Percentiles rank a stretch among this genome's conserved stretches.
Conservation (phyloP, 2,888 invertebrate species). For the Acheta domesticus region DNA sequence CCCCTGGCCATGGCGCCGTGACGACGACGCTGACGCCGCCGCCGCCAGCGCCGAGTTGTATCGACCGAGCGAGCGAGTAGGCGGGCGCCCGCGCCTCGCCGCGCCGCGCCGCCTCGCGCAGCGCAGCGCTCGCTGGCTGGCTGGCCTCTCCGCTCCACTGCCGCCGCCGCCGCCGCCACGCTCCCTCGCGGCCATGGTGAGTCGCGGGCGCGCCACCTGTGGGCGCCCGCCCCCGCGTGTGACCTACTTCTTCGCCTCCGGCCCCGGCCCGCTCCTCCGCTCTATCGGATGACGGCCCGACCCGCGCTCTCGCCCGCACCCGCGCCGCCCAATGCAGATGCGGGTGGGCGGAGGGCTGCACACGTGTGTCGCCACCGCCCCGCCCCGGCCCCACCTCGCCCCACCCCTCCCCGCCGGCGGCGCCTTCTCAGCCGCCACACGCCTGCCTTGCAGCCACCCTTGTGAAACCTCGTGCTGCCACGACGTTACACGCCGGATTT, state of each 20-base stretch:
- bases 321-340: too few species aligned
- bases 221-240: neutral
- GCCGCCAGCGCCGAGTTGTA: constrained; percentile 18
- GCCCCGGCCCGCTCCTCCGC: neutral
- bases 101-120: neutral
- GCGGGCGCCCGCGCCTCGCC: too few species aligned
- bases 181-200: neutral
- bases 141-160: neutral
- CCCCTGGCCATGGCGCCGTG: neutral
- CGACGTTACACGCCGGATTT: too few species aligned
- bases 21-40: neutral
- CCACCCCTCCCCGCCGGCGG: neutral
- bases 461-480: too few species aligned
- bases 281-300: too few species aligned
- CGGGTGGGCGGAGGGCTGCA: neutral
- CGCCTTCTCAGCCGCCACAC: too few species aligned
- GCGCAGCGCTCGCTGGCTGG: neutral
- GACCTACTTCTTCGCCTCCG: neutral
- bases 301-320: too few species aligned
- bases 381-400: neutral
- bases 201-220: neutral
- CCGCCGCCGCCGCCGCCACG: neutral
- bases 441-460: too few species aligned
- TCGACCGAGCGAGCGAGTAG: neutral
- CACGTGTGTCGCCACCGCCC: neutral